Conservation (phyloP, 2,888 invertebrate genomes). For the Orthosia gracilis region DNA sequence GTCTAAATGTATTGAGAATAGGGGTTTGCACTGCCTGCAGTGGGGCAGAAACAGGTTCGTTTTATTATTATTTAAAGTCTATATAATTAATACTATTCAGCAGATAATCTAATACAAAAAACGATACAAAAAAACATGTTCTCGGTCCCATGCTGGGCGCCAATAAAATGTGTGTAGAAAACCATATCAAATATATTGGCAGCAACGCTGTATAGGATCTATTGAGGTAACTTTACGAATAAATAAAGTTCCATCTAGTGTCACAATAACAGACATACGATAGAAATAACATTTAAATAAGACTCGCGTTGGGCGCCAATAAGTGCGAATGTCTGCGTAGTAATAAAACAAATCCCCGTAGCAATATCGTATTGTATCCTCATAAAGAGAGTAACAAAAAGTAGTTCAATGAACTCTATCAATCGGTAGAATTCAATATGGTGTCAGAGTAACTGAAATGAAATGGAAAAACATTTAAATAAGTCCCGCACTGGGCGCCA, state of each 20-base stretch:
- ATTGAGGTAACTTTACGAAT: conserved; percentile 10
- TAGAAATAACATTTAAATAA: conserved; percentile 48
- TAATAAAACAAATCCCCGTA: conserved; percentile 11
- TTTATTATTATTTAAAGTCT: no score
- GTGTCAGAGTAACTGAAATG: conserved; percentile 12
- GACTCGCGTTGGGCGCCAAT: conserved; percentile 59
- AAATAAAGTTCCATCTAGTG: conserved; percentile 33
- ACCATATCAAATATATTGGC: conserved; percentile 1
- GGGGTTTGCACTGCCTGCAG: no score
- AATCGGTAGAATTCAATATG: conserved; percentile 17
- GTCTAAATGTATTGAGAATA: no score
- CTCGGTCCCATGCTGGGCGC: conserved; percentile 19
- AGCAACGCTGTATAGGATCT: background rate
- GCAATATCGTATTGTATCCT: conserved; percentile 11
- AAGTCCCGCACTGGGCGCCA: conserved; percentile 58
- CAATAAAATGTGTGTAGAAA: conserved; percentile 22
- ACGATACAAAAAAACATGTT: background rate
- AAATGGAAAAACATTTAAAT: conserved; percentile 43
- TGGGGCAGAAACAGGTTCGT: no score
- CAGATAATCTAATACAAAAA: background rate
- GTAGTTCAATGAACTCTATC: conserved; percentile 4
- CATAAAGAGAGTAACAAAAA: background rate
- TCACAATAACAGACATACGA: conserved; percentile 19
- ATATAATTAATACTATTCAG: background rate
- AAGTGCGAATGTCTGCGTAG: conserved; percentile 3